phyloP scores from a whole-genome alignment of 2,888 invertebrate species.

The Villa cingulata region DNA sequence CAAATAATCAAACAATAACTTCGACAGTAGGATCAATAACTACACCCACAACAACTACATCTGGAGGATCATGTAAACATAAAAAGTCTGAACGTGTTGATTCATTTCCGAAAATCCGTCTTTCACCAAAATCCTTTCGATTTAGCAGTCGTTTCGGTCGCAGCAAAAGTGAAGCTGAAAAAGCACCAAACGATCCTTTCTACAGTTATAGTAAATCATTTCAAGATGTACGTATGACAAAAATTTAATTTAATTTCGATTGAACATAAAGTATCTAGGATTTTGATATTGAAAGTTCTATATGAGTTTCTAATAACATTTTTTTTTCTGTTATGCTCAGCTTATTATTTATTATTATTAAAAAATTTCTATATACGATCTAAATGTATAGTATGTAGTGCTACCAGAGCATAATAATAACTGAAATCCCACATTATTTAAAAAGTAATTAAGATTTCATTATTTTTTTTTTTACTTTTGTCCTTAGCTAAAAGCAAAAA shows the following conservation, averaged over 20 bases:
- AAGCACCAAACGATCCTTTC: conserved; percentile 28
- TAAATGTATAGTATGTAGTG: too few relatives aligned
- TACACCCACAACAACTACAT: conserved; percentile 2
- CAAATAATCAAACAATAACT: neutral
- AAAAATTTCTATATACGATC: too few relatives aligned
- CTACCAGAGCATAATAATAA: too few relatives aligned
- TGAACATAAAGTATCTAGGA: neutral
- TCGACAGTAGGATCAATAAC: neutral
- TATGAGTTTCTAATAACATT: neutral
- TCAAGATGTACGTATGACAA: conserved; percentile 26
- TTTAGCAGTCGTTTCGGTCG: conserved; percentile 34
- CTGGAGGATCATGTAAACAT: conserved; percentile 3
- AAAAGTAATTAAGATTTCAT: too few relatives aligned
- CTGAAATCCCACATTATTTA: too few relatives aligned
- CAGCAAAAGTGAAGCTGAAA: conserved; percentile 34
- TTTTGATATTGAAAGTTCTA: neutral
- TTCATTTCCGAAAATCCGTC: conserved; percentile 31
- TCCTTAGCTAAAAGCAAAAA: too few relatives aligned
- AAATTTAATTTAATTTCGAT: too few relatives aligned
- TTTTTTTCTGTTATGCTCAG: neutral
- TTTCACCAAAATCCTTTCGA: conserved; percentile 33
- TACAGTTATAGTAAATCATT: conserved; percentile 33
- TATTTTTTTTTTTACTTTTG: too few relatives aligned
- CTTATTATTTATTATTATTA: too few relatives aligned
- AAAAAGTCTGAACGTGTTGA: conserved; percentile 31